Evolutionary conservation across 2,113 vertebrate species (phyloP), one percentile per base, ranked within the genome.

Genomic region (Hippoglossus stenolepis): DNA sequence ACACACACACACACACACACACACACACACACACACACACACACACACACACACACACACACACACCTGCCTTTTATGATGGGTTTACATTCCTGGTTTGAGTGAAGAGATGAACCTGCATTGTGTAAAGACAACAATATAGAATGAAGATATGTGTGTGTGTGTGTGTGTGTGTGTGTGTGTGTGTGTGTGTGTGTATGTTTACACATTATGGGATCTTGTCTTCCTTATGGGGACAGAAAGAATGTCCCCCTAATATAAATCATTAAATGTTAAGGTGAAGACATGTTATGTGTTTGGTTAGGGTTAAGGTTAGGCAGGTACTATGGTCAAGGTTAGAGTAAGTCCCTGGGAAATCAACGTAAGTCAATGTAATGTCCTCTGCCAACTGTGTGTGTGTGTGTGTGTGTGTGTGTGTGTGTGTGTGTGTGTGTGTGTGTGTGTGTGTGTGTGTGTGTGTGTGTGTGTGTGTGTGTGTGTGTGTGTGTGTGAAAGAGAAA

Each of bases 371-470:
- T 38, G 9, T 35, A 35, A 35, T 35, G 31, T 35, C 31, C 31
- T 35, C 31, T 35, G 31, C 2, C 31, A 35, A 35, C 31, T 35
- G 38, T 72, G 43, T 51, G 23, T 49, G 11, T 60, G 13, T 53
- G 28, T 68, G 18, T 65, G n/a, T 73, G 18, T 71, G 63, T 57
- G 26, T 49, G 69, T 63, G 59, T 70, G 53, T 75, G 56, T 64
- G 57, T 45, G 15, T 54, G 51, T 28, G 24, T 28, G 69, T 70
- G 53, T 75, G 56, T 64, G 57, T 45, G 15, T 54, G n/a, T 35
- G 38, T 72, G 43, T 51, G 23, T 49, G 11, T 60, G 13, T 53
- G 28, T 68, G 18, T 65, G n/a, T 73, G 18, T 71, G 63, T 57
- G 26, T 49, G 69, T 63, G 59, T 70, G 53, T 75, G 56, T 64